Conservation (phyloP, 2,113 vertebrate genomes). For the Chascanopsetta lugubris region DNA sequence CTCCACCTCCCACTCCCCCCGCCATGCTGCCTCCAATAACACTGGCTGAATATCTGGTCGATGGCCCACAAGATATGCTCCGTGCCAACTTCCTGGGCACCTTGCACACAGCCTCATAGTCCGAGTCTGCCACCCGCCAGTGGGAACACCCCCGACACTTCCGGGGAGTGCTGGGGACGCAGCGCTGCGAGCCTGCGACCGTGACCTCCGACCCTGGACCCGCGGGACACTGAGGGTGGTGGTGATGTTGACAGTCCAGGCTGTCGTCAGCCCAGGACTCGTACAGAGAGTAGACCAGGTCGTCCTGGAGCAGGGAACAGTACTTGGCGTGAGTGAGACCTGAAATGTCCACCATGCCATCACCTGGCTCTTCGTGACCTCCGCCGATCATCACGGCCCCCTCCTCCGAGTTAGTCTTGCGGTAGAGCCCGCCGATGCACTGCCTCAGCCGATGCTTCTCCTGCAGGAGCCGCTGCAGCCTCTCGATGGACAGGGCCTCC, state of each 20-base stretch:
- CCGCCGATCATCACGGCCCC: conserved; percentile 28
- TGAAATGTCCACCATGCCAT: conserved; percentile 84
- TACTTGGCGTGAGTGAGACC: conserved; percentile 86
- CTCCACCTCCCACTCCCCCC: conserved; percentile 31
- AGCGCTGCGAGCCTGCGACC: conserved; percentile 51
- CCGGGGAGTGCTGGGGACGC: conserved; percentile 73
- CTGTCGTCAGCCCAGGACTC: conserved; percentile 91
- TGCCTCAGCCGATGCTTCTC: conserved; percentile 93
- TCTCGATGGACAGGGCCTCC: conserved; percentile 94
- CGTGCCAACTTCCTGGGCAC: conserved; percentile 90
- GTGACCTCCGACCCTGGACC: conserved; percentile 70
- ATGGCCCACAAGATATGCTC: conserved; percentile 86
- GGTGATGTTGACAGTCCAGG: conserved; percentile 75
- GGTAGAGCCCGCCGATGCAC: conserved; percentile 89
- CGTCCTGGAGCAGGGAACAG: conserved; percentile 89
- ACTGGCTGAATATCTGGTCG: conserved; percentile 85
- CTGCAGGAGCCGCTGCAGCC: conserved; percentile 89
- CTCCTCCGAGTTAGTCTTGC: conserved; percentile 82
- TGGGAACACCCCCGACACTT: conserved; percentile 86
- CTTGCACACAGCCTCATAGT: conserved; percentile 95
- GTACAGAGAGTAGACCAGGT: conserved; percentile 91
- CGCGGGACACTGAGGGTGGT: conserved; percentile 76
- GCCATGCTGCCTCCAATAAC: conserved; percentile 70
- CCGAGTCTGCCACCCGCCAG: conserved; percentile 88
- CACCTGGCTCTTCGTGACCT: conserved; percentile 37